Base-by-base conservation (phyloP, 2,888 invertebrate genomes). In the Rhyacophila evoluta region DNA sequence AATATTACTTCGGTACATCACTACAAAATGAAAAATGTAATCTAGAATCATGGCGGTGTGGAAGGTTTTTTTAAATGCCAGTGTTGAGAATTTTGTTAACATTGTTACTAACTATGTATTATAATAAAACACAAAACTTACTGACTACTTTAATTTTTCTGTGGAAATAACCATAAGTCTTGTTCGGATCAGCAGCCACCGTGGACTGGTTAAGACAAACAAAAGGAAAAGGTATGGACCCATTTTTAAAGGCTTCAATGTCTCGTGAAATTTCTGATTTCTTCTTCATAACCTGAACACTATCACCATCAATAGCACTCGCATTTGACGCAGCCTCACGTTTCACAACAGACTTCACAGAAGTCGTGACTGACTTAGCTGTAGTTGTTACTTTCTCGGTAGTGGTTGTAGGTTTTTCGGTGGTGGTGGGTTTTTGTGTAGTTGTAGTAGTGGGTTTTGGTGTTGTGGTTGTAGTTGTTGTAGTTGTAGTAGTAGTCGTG, bases 161-260 rank as follows among this genome's bases (percentile, higher is more conserved):
- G 39, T 89, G 88, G 85, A 95, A 96, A 84, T 93, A 93, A 6
- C 96, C 96, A 85, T 94, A 94, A 0, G 92, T 92, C 83, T 93
- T 93, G 28, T 91, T 91, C 1, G 91, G 87, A 84, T 94, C 93
- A 39, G 91, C 89, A 0, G 93, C 91, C 25, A 95, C 88, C n/a
- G 90, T 86, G 6, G 92, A 89, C 74, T 90, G 90, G 83, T 92
- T 92, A 39, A 89, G 85, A 84, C 93, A 93, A 67, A 91, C 85
- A 83, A 87, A 89, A 3, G 91, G 90, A 25, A 77, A 74, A 55
- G 36, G 83, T 79, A 74, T 77, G 67, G 69, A 77, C 83, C 74
- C 37, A 37, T 77, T 77, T 81, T 82, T 12, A 75, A 79, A 75
- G 80, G 83, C 27, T 81, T 70, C 39, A 78, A 69, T 75, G 12